Evolutionary conservation across 2,888 invertebrate genomes (phyloP).

Genomic region (Tachina lurida): DNA sequence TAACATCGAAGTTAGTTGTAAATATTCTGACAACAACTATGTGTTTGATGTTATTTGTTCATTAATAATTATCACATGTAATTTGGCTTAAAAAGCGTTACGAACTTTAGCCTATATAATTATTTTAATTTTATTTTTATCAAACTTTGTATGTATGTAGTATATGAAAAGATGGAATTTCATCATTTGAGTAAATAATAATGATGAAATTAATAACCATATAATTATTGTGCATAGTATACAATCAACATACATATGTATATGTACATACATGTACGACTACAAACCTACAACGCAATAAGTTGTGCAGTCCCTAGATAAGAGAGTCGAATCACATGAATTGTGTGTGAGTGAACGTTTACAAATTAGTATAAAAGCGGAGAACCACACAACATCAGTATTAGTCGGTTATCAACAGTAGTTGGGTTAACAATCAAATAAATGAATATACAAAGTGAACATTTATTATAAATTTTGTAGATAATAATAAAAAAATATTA

Average conservation of each 20-base stretch:
- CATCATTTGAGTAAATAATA: not conserved
- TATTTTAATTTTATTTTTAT: too few species aligned
- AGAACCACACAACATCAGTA: constrained; percentile 13
- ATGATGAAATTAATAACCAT: not conserved
- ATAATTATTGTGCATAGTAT: constrained; percentile 6
- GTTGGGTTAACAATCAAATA: not conserved
- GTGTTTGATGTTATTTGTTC: too few species aligned
- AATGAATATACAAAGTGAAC: not conserved
- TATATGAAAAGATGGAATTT: not conserved
- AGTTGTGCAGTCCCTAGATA: constrained; percentile 8
- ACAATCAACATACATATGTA: not conserved
- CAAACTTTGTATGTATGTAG: too few species aligned
- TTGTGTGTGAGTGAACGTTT: constrained; percentile 62
- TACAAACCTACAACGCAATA: too few species aligned
- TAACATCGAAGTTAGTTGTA: too few species aligned
- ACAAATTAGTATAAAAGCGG: constrained; percentile 51
- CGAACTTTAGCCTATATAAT: too few species aligned
- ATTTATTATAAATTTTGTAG: not conserved
- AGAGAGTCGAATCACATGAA: constrained; percentile 17
- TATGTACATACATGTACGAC: too few species aligned
- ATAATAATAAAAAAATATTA: constrained; percentile 27
- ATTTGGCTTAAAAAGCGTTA: too few species aligned
- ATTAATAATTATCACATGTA: too few species aligned
- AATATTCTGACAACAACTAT: too few species aligned
- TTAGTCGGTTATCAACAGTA: constrained; percentile 25